Evolutionary conservation across 2,797 vertebrate genomes (phyloP), one percentile per base, ranked within the genome.

Genomic region (Liparis tanakae): DNA sequence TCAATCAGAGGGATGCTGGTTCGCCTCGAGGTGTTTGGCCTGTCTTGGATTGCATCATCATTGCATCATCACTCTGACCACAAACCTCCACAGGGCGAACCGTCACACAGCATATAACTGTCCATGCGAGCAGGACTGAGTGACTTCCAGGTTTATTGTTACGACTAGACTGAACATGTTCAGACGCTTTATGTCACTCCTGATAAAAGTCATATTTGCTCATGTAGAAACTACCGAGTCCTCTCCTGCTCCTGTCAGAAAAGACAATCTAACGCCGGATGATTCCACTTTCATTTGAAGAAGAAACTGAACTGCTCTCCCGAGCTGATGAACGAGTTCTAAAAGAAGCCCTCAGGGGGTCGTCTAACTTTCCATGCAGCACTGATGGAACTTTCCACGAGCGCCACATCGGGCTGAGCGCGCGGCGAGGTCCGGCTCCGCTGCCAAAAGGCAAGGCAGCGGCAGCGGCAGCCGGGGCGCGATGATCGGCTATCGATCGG

Each of bases 401-500:
- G 22, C 36, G 7, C 2, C 55, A 37, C 69, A 79, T 33, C 34
- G 13, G 39, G 39, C 20, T 54, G 48, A 63, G 63, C 60, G 66
- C 56, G 36, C 14, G 41, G 39, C 17, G 48, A 37, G 44, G 22
- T 10, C 53, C 20, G 59, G 36, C 56, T 20, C 34, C n/a, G 61
- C 12, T 44, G 44, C 46, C 56, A 66, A 62, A 59, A 30, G 25
- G 36, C 37, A 39, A 18, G 22, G 54, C 56, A 43, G 48, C 30
- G 48, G 37, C 30, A 30, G 54, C n/a, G 61, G 61, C 72, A 83
- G 72, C 61, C 54, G 67, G 50, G 18, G 54, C 3, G 20, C 59
- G 41, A 67, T 67, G 48, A 62, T n/a, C 39, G 43, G 53, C 70
- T 59, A 70, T 51, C 62, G 55, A 55, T 62, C 0, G n/a, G 7